These are phyloP conservation scores for Alouatta palliata DNA, from an alignment of 2,113 vertebrate genomes.

Conservation along the genomic window DNA sequence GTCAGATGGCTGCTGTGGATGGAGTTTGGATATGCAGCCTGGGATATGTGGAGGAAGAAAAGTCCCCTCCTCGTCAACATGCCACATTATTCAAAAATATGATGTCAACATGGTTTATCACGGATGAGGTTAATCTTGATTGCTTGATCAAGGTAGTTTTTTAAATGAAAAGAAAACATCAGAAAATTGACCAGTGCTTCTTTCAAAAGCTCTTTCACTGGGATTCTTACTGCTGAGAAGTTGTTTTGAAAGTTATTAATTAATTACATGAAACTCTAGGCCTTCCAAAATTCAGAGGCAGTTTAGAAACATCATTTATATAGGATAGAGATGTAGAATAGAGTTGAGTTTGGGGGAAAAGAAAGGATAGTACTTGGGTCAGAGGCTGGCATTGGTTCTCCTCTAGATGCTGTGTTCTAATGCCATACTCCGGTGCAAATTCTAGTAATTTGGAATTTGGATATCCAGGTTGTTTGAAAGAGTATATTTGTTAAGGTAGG, in stretches of 20 bases:
- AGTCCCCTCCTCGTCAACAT: neutral
- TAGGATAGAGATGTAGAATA: neutral
- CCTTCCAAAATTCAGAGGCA: neutral
- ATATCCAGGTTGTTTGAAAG: neutral
- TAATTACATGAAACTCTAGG: slow-evolving; percentile 3
- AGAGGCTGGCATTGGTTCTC: neutral
- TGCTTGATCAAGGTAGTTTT: neutral
- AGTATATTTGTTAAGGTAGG: neutral
- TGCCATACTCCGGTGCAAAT: neutral
- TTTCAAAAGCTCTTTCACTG: slow-evolving; percentile 29
- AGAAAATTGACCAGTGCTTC: neutral
- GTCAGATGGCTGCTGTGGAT: neutral
- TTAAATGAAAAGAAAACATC: neutral
- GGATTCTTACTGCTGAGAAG: neutral
- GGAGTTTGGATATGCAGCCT: neutral
- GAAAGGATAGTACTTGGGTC: neutral
- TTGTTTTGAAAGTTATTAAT: slow-evolving; percentile 50
- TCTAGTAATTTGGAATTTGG: neutral
- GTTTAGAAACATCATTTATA: slow-evolving; percentile 17
- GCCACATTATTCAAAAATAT: neutral
- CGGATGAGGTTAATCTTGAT: neutral
- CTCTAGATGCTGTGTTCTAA: neutral
- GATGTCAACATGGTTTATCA: neutral
- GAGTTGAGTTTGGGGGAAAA: neutral
- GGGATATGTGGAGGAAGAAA: neutral